Conservation (phyloP, 1,140 invertebrate species). For the Rhopalosiphum maidis region DNA sequence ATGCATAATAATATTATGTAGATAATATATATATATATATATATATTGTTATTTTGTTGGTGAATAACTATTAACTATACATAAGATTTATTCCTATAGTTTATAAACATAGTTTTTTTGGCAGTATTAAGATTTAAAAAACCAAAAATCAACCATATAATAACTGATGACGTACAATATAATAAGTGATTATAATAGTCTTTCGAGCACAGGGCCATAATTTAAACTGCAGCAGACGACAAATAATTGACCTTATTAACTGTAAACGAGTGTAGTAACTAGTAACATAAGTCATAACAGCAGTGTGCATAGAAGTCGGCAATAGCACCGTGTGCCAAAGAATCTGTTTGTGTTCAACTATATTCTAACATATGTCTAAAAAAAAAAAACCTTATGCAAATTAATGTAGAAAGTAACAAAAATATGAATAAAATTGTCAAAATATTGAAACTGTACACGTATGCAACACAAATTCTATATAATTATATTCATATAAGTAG, state of each 20-base stretch:
- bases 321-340: conserved; percentile 19
- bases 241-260: conserved; percentile 57
- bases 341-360: conserved; percentile 31
- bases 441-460: conserved; percentile 38
- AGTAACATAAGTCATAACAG: conserved; percentile 14
- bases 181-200: conserved; percentile 30
- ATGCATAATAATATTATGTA: too few relatives aligned
- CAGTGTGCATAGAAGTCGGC: background rate
- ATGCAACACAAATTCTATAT: background rate
- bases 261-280: conserved; percentile 40
- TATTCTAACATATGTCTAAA: conserved; percentile 41
- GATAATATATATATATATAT: background rate
- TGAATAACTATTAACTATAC: background rate
- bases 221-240: conserved; percentile 47
- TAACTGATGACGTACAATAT: background rate
- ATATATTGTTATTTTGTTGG: background rate
- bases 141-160: background rate
- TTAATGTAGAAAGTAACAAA: conserved; percentile 36
- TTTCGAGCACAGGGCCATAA: conserved; percentile 11
- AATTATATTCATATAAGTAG: background rate
- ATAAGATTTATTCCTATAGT: background rate
- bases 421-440: conserved; percentile 45
- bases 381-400: conserved; percentile 20
- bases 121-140: background rate
- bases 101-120: background rate